Base-by-base conservation (phyloP, 2,113 vertebrate species). In the Felis chaus region DNA sequence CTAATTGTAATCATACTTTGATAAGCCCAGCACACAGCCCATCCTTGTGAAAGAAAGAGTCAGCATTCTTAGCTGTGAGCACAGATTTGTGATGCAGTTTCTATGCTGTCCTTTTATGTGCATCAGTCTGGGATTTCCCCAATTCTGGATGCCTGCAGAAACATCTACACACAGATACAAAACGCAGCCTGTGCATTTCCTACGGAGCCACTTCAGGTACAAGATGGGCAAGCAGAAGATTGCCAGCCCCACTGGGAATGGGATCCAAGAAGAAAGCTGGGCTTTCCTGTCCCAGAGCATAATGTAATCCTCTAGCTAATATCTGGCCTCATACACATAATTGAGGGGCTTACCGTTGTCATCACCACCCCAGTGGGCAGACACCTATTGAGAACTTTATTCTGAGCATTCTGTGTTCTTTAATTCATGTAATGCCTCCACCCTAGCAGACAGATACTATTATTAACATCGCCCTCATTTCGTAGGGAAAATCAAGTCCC, bases 391-490 rank as follows among this genome's bases (percentile, higher is more conserved):
- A 76, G 29, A 14, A 4, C 29, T 45, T 7, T 25, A 1, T 8
- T 25, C 57, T 12, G 8, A 31, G 23, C 36, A 53, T 16, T n/a
- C n/a, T 1, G 7, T 1, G 0, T 5, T 33, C 7, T 16, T 18
- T 33, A 7, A 8, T 15, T 31, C 19, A 11, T 0, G 4, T 33
- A 14, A 23, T 39, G 29, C n/a, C 1, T 15, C 50, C 15, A 33
- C 31, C n/a, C 1, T 7, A 7, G 3, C n/a, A 89, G 7, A 45
- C 16, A 73, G 27, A 31, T 19, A 3, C 33, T 39, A 13, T 15
- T 16, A 4, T 23, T 7, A 81, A 8, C 4, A 33, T 41, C 18
- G 21, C 19, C 9, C 63, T 87, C 21, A 45, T 25, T 86, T 41
- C 55, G 45, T 7, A 27, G 10, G 23, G 3, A 11, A 85, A 80